Evolutionary conservation across 2,888 invertebrate genomes (phyloP).

Genomic region (Trachelus tabidus): DNA sequence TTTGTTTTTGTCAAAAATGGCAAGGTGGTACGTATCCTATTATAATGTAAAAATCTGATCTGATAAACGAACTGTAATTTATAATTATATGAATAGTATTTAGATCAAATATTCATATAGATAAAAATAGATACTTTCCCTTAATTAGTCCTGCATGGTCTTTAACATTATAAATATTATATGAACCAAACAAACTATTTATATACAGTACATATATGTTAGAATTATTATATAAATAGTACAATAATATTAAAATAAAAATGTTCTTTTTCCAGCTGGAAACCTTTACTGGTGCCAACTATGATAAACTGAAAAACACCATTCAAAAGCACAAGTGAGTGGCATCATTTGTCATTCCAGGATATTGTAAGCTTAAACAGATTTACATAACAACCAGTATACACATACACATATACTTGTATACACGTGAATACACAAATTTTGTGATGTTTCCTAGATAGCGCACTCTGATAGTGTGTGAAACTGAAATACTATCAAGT

Average conservation of each 20-base stretch:
- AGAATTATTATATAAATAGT: neutral
- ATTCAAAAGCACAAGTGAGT: conserved; percentile 72
- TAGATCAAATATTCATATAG: conserved; percentile 10
- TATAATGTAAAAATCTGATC: neutral
- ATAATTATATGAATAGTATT: neutral
- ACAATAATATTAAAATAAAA: neutral
- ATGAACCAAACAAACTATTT: too few relatives aligned
- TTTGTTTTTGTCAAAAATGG: conserved; percentile 86
- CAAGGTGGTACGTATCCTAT: conserved; percentile 65
- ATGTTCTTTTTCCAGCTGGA: conserved; percentile 66
- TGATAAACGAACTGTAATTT: neutral
- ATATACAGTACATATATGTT: neutral
- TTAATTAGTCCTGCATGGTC: too few relatives aligned
- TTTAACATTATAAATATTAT: too few relatives aligned
- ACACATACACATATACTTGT: neutral
- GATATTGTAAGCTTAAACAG: conserved; percentile 21
- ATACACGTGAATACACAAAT: conserved; percentile 9
- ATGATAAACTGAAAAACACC: conserved; percentile 74
- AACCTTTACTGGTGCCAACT: conserved; percentile 84
- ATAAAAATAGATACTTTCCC: neutral
- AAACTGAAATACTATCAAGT: conserved; percentile 23
- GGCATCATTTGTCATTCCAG: conserved; percentile 11
- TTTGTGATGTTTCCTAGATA: conserved; percentile 2
- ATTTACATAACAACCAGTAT: conserved; percentile 16
- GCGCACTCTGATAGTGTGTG: conserved; percentile 11